Conservation (phyloP, 2,797 vertebrate species). For the Rachycentron canadum region DNA sequence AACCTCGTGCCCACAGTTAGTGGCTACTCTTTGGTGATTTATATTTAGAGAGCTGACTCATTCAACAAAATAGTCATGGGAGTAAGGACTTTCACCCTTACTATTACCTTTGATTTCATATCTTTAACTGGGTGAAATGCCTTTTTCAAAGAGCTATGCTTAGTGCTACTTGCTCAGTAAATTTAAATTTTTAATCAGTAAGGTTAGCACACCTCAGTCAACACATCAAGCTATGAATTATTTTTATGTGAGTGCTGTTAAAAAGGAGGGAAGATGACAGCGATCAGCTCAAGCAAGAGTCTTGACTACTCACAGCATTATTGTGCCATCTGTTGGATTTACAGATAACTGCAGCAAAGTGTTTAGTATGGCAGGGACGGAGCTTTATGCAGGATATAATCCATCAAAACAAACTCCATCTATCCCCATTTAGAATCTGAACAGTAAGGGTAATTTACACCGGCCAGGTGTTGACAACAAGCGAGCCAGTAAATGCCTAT, state of each 20-base stretch:
- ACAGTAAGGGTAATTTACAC: not conserved
- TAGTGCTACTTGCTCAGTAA: not conserved
- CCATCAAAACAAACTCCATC: not conserved
- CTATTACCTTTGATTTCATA: not conserved
- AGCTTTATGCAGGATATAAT: not conserved
- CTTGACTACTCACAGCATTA: conserved; percentile 13
- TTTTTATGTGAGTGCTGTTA: not conserved
- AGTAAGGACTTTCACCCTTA: not conserved
- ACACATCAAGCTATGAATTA: conserved; percentile 12
- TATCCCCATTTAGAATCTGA: not conserved
- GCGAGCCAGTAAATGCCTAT: not conserved
- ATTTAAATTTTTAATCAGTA: not conserved
- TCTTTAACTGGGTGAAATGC: not conserved
- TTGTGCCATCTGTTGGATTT: conserved; percentile 74
- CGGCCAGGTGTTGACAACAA: not conserved
- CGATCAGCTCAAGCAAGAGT: not conserved
- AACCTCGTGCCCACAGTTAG: not conserved
- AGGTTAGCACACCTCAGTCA: conserved; percentile 19
- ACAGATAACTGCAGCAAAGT: conserved; percentile 38
- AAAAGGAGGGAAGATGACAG: not conserved
- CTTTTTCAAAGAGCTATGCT: not conserved
- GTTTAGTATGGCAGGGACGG: not conserved
- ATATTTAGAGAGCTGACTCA: conserved; percentile 26
- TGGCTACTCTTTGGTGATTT: not conserved
- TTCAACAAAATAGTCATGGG: conserved; percentile 7